Evolutionary conservation across 2,888 invertebrate species (phyloP), one percentile per base, ranked within the genome.

Genomic region (Coremacera marginata): DNA sequence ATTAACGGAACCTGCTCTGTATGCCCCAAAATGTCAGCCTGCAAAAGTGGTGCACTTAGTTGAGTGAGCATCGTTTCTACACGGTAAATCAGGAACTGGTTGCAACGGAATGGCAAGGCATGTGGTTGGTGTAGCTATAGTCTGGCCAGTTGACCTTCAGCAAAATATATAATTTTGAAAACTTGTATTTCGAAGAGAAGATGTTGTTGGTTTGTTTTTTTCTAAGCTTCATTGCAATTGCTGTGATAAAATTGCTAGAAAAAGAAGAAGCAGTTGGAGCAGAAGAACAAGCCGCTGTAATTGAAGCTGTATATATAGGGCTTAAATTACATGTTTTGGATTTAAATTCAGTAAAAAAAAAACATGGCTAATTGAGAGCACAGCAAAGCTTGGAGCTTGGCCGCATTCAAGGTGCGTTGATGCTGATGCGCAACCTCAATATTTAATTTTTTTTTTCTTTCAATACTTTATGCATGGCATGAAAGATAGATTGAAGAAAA

Each of bases 1-100:
- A 52, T 73, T 27, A 62, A 51, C 73, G 63, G 51, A 73, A 73
- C 73, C 49, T 25, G 62, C 73, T 63, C 19, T 5, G 57, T n/a
- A n/a, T 55, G 70, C 19, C 63, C 55, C 44, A 44, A 55, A 72
- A 72, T 72, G 60, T 72, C 63, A 63, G 62, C 62, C 5, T 9
- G 25, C 14, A 70, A 31, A 70, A 70, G 9, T 19, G 70, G 22
- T 14, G 19, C 44, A 68, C n/a, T 22, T 68, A 19, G 9, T 22
- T 49, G 44, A 49, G 51, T 25, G n/a, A 67, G 44, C 67, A 67
- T 44, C 67, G 11, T 67, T 49, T 22, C 16, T 22, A 22, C 11
- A 11, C 60, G 14, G 67, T 19, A 3, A 16, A 31, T 19, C 71
- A 57, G 71, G 57, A 34, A 57, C 71, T 55, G 57, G 71, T 55